These are phyloP conservation scores for Epinephelus lanceolatus DNA, from an alignment of 2,113 vertebrate species.

Conservation along the genomic window DNA sequence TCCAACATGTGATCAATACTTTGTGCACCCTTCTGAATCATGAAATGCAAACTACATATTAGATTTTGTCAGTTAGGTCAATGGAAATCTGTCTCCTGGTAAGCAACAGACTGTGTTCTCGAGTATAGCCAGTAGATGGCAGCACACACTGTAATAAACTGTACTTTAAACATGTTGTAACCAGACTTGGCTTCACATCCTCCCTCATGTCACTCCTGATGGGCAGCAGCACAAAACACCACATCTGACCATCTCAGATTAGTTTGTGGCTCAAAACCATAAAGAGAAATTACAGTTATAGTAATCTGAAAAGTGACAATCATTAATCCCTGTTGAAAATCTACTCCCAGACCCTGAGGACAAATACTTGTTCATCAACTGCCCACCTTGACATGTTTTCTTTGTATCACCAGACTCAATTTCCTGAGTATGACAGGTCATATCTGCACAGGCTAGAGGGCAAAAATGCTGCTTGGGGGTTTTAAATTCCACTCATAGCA, in stretches of 20 bases:
- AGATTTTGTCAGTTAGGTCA: neutral
- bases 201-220: neutral
- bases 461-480: neutral
- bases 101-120: neutral
- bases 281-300: no score
- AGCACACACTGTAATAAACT: slow-evolving; percentile 12
- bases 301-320: neutral
- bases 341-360: neutral
- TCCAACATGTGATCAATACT: no score
- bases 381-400: neutral
- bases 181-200: neutral
- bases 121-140: slow-evolving; percentile 56
- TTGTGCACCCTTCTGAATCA: no score
- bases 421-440: neutral
- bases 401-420: neutral
- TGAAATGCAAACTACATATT: no score
- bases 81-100: neutral
- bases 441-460: neutral
- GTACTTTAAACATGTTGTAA: neutral
- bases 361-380: neutral
- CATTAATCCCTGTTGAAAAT: neutral
- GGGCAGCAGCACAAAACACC: neutral
- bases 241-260: neutral
- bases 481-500: slow-evolving; percentile 55
- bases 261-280: neutral